phyloP scores from a whole-genome alignment of 1,140 invertebrate species.

The Apis florea region DNA sequence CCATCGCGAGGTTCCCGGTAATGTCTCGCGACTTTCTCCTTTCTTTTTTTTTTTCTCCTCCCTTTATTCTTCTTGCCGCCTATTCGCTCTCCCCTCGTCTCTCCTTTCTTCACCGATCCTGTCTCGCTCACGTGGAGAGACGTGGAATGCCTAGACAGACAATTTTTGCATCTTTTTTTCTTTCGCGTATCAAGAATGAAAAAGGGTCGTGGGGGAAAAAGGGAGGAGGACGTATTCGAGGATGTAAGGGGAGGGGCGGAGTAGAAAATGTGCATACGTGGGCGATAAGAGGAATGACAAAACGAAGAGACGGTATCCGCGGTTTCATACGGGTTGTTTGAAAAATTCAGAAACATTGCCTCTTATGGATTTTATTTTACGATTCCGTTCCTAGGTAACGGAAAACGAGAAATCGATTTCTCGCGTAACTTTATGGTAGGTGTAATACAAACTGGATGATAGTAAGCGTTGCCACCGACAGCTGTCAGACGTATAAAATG shows the following conservation, averaged over 20 bases:
- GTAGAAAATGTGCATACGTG: background rate
- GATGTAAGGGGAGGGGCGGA: background rate
- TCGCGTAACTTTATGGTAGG: conserved; percentile 26
- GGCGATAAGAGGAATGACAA: conserved; percentile 3
- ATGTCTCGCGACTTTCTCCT: conserved; percentile 51
- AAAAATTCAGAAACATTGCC: conserved; percentile 18
- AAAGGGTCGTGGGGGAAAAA: background rate
- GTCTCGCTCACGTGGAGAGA: conserved; percentile 50
- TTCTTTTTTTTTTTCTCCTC: background rate
- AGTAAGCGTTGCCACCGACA: conserved; percentile 26
- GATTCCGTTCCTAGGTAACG: conserved; percentile 10
- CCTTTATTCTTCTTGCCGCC: too few relatives aligned
- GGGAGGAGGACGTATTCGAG: background rate
- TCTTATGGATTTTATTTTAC: conserved; percentile 37
- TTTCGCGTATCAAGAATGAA: background rate
- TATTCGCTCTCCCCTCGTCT: background rate
- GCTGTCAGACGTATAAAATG: conserved; percentile 36
- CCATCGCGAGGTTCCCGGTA: conserved; percentile 56
- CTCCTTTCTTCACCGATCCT: conserved; percentile 56
- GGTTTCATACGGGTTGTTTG: background rate
- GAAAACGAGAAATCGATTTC: conserved; percentile 21
- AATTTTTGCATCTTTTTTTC: conserved; percentile 38
- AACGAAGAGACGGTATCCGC: background rate
- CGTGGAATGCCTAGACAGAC: conserved; percentile 40
- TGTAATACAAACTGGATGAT: conserved; percentile 37